Conservation (phyloP, 2,797 vertebrate genomes). For the Typhlichthys subterraneus region DNA sequence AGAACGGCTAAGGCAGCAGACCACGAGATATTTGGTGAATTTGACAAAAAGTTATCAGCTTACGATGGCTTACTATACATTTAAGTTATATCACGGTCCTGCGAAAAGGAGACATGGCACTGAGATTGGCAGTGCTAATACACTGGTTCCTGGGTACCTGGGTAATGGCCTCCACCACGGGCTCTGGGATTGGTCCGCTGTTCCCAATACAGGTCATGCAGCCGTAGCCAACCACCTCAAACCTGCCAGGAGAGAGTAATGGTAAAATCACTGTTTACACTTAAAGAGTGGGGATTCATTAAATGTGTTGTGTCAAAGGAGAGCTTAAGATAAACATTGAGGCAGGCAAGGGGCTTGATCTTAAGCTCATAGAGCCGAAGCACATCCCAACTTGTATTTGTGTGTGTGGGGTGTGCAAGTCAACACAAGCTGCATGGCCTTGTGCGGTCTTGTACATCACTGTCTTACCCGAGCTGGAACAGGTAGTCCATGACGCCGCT, state of each 20-base stretch:
- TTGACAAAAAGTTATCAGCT: too few relatives aligned
- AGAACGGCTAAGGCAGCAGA: too few relatives aligned
- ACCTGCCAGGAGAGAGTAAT: conserved; percentile 70
- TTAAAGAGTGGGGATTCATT: neutral
- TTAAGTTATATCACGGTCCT: neutral
- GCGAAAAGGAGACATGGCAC: too few relatives aligned
- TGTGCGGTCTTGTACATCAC: too few relatives aligned
- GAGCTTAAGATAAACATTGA: neutral
- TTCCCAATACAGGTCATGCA: conserved; percentile 99
- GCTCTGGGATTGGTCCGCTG: conserved; percentile 92
- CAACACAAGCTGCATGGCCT: too few relatives aligned
- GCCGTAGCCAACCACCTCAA: conserved; percentile 97
- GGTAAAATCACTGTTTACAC: conserved; percentile 7
- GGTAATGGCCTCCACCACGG: conserved; percentile 91
- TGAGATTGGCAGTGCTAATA: too few relatives aligned
- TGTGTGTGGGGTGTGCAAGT: too few relatives aligned
- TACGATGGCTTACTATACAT: too few relatives aligned
- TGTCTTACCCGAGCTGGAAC: conserved; percentile 85
- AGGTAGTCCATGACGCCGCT: conserved; percentile 95
- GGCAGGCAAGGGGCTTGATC: neutral
- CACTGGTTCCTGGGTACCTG: conserved; percentile 88
- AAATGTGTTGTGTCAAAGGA: neutral
- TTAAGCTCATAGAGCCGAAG: too few relatives aligned
- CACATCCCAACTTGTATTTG: too few relatives aligned
- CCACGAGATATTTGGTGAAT: too few relatives aligned